Evolutionary conservation across 2,888 invertebrate species (phyloP).

Genomic region (Ophraella communa): DNA sequence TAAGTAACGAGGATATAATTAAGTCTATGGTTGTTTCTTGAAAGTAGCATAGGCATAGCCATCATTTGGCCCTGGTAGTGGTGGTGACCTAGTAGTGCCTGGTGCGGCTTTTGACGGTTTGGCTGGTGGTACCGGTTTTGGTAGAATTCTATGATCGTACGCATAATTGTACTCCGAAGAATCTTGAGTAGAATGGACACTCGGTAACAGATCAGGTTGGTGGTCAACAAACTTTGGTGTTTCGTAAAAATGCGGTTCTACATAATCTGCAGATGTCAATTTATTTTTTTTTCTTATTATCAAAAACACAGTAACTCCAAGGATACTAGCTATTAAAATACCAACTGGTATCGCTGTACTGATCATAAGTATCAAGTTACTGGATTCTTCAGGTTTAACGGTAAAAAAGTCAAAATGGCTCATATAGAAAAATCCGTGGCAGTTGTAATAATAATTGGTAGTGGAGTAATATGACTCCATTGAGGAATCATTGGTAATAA

Average conservation of each 20-base stretch:
- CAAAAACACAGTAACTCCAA: not conserved
- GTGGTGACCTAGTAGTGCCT: not conserved
- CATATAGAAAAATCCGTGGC: not conserved
- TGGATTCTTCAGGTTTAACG: not conserved
- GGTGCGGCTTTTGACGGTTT: not conserved
- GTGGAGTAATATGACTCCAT: not conserved
- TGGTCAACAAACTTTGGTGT: not conserved
- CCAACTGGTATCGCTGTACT: not conserved
- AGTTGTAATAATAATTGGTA: not conserved
- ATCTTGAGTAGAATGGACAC: not conserved
- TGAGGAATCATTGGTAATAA: not conserved
- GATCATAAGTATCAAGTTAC: not conserved
- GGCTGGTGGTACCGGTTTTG: not conserved
- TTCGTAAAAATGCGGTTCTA: not conserved
- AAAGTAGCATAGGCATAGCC: not conserved
- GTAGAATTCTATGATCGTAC: not conserved
- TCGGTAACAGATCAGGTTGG: not conserved
- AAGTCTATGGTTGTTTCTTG: not conserved
- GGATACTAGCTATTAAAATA: not conserved
- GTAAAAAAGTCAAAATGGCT: not conserved
- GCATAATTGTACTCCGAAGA: not conserved
- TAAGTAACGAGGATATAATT: not conserved
- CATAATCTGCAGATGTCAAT: not conserved
- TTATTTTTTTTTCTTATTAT: not conserved
- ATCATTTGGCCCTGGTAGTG: not conserved